phyloP scores from a whole-genome alignment of 2,113 vertebrate species.

The Apistogramma diplotaenia region DNA sequence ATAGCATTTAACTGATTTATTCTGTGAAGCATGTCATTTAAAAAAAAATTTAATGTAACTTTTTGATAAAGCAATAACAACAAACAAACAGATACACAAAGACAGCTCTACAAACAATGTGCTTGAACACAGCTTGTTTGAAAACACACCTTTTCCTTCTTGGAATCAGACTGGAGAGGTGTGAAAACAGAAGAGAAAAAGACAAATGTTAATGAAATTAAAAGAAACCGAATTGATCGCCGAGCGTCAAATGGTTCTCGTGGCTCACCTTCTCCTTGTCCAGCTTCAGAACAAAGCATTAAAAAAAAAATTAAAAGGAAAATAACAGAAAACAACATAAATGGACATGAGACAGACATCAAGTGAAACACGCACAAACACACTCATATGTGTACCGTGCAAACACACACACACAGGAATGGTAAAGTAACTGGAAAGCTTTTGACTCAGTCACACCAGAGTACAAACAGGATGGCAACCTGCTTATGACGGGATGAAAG shows the following conservation, averaged over 20 bases:
- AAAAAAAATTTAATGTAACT: too few species aligned
- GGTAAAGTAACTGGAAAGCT: not conserved
- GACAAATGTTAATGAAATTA: not conserved
- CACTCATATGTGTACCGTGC: not conserved
- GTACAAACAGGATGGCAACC: not conserved
- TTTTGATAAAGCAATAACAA: not conserved
- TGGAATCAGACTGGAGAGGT: slow-evolving; percentile 23
- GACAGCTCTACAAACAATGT: not conserved
- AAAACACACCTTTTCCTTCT: slow-evolving; percentile 67
- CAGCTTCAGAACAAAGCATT: slow-evolving; percentile 24
- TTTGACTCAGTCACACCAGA: not conserved
- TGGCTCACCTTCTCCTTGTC: slow-evolving; percentile 66
- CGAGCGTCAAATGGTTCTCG: not conserved
- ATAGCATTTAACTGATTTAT: too few species aligned
- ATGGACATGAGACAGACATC: not conserved
- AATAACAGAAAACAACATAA: not conserved
- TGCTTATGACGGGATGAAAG: not conserved
- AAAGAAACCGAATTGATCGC: not conserved
- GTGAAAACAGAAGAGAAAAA: not conserved
- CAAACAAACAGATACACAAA: not conserved
- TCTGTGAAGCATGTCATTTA: too few species aligned
- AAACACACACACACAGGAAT: not conserved
- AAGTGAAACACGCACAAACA: not conserved
- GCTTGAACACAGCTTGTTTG: not conserved
- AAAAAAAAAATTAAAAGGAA: slow-evolving; percentile 4